Evolutionary conservation across 1,140 invertebrate species (phyloP), one percentile per base, ranked within the genome.

Genomic region (Diorhabda carinulata): DNA sequence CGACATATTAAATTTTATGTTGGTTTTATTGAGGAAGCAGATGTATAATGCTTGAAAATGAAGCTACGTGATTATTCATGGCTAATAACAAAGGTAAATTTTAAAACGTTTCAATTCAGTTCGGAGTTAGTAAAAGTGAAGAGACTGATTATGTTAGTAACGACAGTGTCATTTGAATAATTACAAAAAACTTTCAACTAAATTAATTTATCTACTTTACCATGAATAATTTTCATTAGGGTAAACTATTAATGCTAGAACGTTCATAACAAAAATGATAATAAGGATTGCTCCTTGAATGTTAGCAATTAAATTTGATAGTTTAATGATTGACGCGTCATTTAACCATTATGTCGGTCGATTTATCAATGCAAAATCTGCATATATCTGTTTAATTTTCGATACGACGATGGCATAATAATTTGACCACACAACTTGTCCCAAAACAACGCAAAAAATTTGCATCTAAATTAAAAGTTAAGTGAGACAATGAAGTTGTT

Each of bases 381-480:
- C 63, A 64, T 64, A 64, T 56, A 52, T 64, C 63, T 44, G 52
- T 64, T 64, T 64, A 64, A 64, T 64, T 64, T 64, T 10, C 9
- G 2, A 52, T 7, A 25, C 65, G 43, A 42, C 41, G 7, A 44
- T 10, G 58, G 65, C 52, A 66, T 66, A 66, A 45, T 66, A 60
- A 66, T 66, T 25, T n/a, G 65, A 43, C 65, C 65, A 66, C 65
- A 66, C 65, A 66, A 45, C 65, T 45, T 58, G 65, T 64, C 10
- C 6, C 8, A 64, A 58, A 60, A 66, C 40, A 43, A 59, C 57
- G 57, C 56, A 58, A 60, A 66, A 59, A 47, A 66, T 66, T 64
- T 64, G 63, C 63, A 66, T 59, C 65, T 66, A 66, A 59, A 66
- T 66, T 58, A 66, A 66, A 66, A 60, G 25, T 66, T 60, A 60